Evolutionary conservation across 2,888 invertebrate species (phyloP).

Genomic region (Torymus tubicola): DNA sequence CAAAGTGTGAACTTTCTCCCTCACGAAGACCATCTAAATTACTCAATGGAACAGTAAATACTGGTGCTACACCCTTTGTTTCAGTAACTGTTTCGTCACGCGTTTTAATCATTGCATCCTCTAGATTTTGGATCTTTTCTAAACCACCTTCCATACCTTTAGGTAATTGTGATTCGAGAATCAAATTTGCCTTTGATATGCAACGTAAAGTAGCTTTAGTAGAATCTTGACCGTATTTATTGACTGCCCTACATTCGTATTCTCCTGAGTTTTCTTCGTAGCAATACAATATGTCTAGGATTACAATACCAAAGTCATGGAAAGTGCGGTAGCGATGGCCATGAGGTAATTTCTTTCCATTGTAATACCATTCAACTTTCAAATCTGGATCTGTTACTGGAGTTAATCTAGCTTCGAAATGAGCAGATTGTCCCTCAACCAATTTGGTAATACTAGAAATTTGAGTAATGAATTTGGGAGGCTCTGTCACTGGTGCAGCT

Average conservation of each 20-base stretch:
- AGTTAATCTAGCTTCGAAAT: conserved; percentile 93
- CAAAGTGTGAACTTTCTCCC: conserved; percentile 94
- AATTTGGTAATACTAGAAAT: conserved; percentile 90
- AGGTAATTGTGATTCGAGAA: conserved; percentile 86
- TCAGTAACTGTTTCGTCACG: conserved; percentile 86
- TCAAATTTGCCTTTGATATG: conserved; percentile 89
- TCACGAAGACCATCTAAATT: conserved; percentile 92
- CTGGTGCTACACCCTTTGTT: conserved; percentile 89
- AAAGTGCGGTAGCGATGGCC: conserved; percentile 98
- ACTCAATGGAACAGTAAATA: conserved; percentile 92
- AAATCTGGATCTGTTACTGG: conserved; percentile 97
- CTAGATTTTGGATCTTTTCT: conserved; percentile 92
- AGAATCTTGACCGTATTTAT: conserved; percentile 92
- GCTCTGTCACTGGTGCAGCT: conserved; percentile 84
- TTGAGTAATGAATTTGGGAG: conserved; percentile 93
- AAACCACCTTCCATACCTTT: conserved; percentile 97
- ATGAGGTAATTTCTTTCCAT: conserved; percentile 93
- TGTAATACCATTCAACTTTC: conserved; percentile 96
- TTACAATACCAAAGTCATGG: conserved; percentile 98
- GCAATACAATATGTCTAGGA: conserved; percentile 95
- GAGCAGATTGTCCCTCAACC: conserved; percentile 96
- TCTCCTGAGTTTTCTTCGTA: conserved; percentile 97
- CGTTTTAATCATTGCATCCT: conserved; percentile 84
- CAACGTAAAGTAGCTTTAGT: conserved; percentile 92
- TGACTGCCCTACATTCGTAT: conserved; percentile 95